Evolutionary conservation across 1,140 invertebrate genomes (phyloP), one percentile per base, ranked within the genome.

Genomic region (Agrilus planipennis): DNA sequence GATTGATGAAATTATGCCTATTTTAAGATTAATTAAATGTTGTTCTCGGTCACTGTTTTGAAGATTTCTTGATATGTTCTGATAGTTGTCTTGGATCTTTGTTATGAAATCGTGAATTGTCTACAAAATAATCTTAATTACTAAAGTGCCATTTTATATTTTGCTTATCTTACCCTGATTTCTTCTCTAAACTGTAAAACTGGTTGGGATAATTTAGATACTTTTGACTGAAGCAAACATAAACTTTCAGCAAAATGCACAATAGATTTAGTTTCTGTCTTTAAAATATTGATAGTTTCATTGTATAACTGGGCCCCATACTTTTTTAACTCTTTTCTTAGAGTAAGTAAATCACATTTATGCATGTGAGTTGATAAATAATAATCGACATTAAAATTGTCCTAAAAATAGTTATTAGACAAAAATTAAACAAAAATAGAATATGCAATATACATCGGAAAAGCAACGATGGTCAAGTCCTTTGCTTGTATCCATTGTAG

Each of bases 241-340:
- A 58, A 43, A 49, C 52, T 47, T 44, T 58, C 54, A 7, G 57
- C 57, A 31, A 58, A 45, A 45, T 57, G 55, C 4, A 57, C 54
- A 31, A 58, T 58, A 7, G 50, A 47, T 47, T 58, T 54, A 2
- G 57, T 58, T 48, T 58, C 54, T 31, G 45, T 52, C 47, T 57
- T 58, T n/a, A 58, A 42, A 38, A 58, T 58, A 23, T 58, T 51
- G 17, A 50, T 44, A 54, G 57, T 58, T 27, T 49, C 39, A 27
- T 44, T 35, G 16, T 57, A 54, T 9, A 58, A 35, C 16, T 55
- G 51, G 5, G 43, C 39, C 5, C 51, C 56, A 47, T 55, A 58
- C 18, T 41, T 47, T 44, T 57, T 58, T 25, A 58, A 42, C 34
- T 55, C 45, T 23, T 34, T 50, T 23, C 48, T 35, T 3, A 58